Conservation (phyloP, 2,888 invertebrate genomes). For the Mimachlamys varia region DNA sequence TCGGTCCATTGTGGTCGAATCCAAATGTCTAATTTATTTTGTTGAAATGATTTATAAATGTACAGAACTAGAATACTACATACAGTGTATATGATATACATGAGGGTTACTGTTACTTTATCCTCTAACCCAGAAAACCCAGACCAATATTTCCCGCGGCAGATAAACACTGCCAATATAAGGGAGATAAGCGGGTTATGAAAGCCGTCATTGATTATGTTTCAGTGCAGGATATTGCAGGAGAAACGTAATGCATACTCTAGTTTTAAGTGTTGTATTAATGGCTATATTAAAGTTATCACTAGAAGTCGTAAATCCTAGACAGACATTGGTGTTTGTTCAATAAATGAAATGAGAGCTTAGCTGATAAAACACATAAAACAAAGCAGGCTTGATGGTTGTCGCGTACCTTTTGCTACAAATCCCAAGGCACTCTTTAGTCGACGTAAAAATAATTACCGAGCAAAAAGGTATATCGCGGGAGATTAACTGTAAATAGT, state of each 20-base stretch:
- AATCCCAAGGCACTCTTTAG: slow-evolving; percentile 4
- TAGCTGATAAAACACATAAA: slow-evolving; percentile 26
- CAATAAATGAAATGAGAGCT: slow-evolving; percentile 22
- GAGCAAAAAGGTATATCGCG: neutral
- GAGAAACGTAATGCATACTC: neutral
- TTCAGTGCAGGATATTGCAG: slow-evolving; percentile 28
- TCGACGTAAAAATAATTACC: neutral
- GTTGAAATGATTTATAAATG: neutral
- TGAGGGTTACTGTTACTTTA: neutral
- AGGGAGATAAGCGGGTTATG: neutral
- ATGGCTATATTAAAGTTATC: slow-evolving; percentile 15
- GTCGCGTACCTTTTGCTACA: slow-evolving; percentile 5
- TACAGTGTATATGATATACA: neutral
- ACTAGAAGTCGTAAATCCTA: neutral
- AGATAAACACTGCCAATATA: slow-evolving; percentile 1
- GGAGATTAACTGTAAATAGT: neutral
- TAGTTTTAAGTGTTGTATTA: neutral
- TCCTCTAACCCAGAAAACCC: neutral
- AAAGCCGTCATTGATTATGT: neutral
- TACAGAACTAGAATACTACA: neutral
- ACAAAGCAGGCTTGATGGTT: neutral
- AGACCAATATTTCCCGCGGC: neutral
- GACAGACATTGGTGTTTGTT: slow-evolving; percentile 19
- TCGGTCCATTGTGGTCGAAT: neutral
- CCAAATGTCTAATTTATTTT: neutral